Evolutionary conservation across 2,888 invertebrate species (phyloP).

Genomic region (Tricholauxania praeusta): DNA sequence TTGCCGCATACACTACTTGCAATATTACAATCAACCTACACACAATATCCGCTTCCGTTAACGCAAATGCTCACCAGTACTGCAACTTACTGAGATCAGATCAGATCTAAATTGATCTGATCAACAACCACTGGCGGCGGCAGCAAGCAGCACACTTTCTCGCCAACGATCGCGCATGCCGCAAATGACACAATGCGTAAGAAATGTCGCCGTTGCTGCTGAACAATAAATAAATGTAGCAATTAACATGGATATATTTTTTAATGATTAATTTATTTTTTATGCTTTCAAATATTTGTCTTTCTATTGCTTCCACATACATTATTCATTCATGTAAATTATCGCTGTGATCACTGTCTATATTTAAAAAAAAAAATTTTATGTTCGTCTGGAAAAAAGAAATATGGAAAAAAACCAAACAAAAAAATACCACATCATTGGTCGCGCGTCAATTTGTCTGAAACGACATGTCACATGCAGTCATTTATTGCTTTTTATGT

Average conservation of each 20-base stretch:
- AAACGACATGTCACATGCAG: slow-evolving; percentile 37
- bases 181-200: slow-evolving; percentile 34
- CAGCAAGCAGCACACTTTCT: slow-evolving; percentile 11
- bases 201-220: slow-evolving; percentile 3
- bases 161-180: slow-evolving; percentile 21
- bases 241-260: slow-evolving; percentile 31
- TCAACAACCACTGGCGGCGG: background rate
- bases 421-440: slow-evolving; percentile 34
- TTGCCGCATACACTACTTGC: background rate
- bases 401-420: slow-evolving; percentile 4
- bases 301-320: slow-evolving; percentile 10
- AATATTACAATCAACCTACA: slow-evolving; percentile 28
- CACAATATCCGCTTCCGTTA: slow-evolving; percentile 57
- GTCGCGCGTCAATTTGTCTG: slow-evolving; percentile 63
- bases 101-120: background rate
- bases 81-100: background rate
- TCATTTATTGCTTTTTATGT: background rate
- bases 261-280: slow-evolving; percentile 39
- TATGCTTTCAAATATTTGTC: slow-evolving; percentile 9
- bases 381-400: slow-evolving; percentile 6
- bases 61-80: background rate
- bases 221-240: background rate
- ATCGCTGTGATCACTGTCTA: slow-evolving; percentile 47
- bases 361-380: slow-evolving; percentile 39
- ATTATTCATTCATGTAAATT: slow-evolving; percentile 29